These are phyloP conservation scores for Hyperoplus lanceolatus DNA, from an alignment of 2,797 vertebrate species.

Conservation along the genomic window DNA sequence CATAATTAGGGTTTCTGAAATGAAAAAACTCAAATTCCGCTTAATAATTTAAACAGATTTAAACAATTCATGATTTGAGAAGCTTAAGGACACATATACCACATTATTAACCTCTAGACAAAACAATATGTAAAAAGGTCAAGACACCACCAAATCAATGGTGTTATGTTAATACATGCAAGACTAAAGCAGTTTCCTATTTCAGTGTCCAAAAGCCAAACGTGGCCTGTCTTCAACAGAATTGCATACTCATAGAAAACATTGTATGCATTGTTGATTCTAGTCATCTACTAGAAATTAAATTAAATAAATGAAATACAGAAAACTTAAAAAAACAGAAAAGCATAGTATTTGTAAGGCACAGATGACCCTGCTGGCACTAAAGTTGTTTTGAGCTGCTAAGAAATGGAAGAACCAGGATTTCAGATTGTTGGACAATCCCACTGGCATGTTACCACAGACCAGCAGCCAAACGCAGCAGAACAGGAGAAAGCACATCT, in stretches of 20 bases:
- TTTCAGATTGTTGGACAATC: slow-evolving; percentile 37
- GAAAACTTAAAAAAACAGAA: background rate
- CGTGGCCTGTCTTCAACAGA: background rate
- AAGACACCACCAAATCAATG: background rate
- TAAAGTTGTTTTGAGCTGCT: slow-evolving; percentile 8
- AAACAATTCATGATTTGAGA: background rate
- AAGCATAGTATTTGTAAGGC: background rate
- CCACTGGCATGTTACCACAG: slow-evolving; percentile 16
- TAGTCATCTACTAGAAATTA: background rate
- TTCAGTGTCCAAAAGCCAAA: background rate
- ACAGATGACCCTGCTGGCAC: slow-evolving; percentile 11
- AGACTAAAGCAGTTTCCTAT: background rate
- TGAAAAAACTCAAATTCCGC: background rate
- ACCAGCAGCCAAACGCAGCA: slow-evolving; percentile 46
- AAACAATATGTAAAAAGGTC: background rate
- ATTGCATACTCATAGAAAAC: background rate
- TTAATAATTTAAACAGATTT: background rate
- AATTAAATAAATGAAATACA: background rate
- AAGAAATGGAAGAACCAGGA: slow-evolving; percentile 38
- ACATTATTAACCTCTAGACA: background rate
- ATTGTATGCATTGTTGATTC: background rate
- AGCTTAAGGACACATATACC: background rate
- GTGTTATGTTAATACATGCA: background rate
- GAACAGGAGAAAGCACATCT: background rate
- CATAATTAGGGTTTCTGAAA: background rate